Base-by-base conservation (phyloP, 2,888 invertebrate genomes). In the Agrochola lychnidis region DNA sequence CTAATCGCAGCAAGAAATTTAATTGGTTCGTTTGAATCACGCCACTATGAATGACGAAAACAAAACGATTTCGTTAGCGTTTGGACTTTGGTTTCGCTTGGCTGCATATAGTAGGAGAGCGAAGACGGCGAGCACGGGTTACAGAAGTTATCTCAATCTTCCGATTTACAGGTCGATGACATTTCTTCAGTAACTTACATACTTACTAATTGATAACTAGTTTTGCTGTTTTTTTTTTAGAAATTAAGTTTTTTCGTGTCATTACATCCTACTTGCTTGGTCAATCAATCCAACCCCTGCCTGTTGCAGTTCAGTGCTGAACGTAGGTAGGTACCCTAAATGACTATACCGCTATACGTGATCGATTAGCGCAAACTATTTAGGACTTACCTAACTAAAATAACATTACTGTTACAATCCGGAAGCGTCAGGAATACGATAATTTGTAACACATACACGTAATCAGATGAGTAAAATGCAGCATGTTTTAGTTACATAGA, bases 11-110 rank as follows among this genome's bases (percentile, higher is more conserved):
- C 88, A 85, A 88, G 90, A 85, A 89, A 90, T 87, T 81, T 94
- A 93, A 96, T 96, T 96, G 96, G 95, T 90, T 92, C 89, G 86
- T 88, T 91, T 87, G 88, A 92, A 92, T 96, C 96, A 96, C 96
- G 96, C 96, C 96, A 96, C 94, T 87, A 78, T 82, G 82, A 89
- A 88, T 92, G 93, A 94, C 94, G 94, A 94, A 92, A 92, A 89
- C 90, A 90, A 86, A 91, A 83, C 89, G 90, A 89, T 90, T 91
- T 90, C 88, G 87, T 89, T 88, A 89, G 85, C 88, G 84, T 81
- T 83, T 92, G 94, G 92, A 95, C 94, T 94, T 94, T 94, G 93
- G 76, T 79, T 84, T 74, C 73, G 85, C 82, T 78, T 85, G 79
- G 63, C 77, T 88, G 81, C 79, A 68, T 78, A 70, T 53, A 77